phyloP scores from a whole-genome alignment of 2,888 invertebrate species.

The Tenthredo distinguenda region DNA sequence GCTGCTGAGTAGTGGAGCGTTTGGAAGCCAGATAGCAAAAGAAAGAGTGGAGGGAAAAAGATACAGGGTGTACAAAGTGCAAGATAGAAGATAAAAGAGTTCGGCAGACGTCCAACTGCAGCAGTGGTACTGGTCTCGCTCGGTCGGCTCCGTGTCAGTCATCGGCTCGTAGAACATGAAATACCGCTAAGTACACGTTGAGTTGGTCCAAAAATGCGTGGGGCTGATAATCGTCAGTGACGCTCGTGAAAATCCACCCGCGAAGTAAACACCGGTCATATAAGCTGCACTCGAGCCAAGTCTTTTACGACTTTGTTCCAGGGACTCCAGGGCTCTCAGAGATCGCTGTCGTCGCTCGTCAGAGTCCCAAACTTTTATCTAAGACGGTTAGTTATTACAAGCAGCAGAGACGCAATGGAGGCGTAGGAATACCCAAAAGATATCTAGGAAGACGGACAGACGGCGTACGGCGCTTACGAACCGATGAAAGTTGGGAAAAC shows the following conservation, averaged over 20 bases:
- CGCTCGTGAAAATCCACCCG: conserved; percentile 15
- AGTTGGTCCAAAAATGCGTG: conserved; percentile 24
- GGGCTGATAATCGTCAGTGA: conserved; percentile 36
- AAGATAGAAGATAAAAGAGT: conserved; percentile 26
- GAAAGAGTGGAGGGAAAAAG: not conserved
- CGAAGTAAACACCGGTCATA: conserved; percentile 18
- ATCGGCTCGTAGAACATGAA: conserved; percentile 37
- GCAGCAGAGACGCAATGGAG: not conserved
- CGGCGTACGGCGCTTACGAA: not conserved
- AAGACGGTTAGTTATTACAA: conserved; percentile 1
- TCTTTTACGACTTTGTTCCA: conserved; percentile 8
- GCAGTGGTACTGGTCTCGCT: not conserved
- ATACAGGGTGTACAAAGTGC: not conserved
- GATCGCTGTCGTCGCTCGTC: conserved; percentile 8
- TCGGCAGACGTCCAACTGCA: conserved; percentile 15
- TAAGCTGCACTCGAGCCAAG: conserved; percentile 4
- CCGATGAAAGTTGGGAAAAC: not conserved
- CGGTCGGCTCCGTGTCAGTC: conserved; percentile 34
- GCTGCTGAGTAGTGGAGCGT: not conserved
- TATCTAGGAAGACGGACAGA: not conserved
- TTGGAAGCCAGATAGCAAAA: not conserved
- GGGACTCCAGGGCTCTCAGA: not conserved
- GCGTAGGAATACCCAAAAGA: not conserved
- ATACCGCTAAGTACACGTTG: conserved; percentile 23
- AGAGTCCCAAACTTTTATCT: not conserved